Evolutionary conservation across 1,140 invertebrate genomes (phyloP), one percentile per base, ranked within the genome.

Genomic region (Magallana gigas): DNA sequence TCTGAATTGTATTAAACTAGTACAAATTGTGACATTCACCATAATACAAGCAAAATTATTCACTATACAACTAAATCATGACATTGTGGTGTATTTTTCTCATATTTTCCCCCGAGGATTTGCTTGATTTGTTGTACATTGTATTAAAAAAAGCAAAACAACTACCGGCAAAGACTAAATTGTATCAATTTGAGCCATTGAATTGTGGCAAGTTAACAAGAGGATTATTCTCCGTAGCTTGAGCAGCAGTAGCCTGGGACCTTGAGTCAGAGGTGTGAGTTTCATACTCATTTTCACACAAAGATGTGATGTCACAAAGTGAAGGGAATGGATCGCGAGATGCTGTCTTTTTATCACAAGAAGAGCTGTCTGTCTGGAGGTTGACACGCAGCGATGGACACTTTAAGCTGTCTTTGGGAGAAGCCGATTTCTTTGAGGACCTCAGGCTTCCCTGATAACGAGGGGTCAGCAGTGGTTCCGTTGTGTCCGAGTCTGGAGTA

Each of bases 251-350:
- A 80, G 71, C 57, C 8, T 9, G 48, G 12, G 57, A 57, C 80
- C 80, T 18, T n/a, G 80, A 56, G 80, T 82, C 57, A 7, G 48
- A 57, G 80, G 48, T 58, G 36, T 82, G 48, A 8, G 48, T 82
- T 58, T 82, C 36, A 56, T 82, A 82, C 48, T 82, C 80, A 14
- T 82, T 82, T 18, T 18, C 80, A 82, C 80, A 82, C 11, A 56
- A 48, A 16, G 80, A 57, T 14, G 80, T 82, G 0, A 29, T 56
- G 48, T 82, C 80, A 82, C 80, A 57, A 11, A 82, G 18, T 57
- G 80, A 82, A 18, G 57, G 80, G 48, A 82, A 58, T 58, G 80
- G 80, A 82, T 58, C 57, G 36, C 48, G 80, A 8, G 12, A 56
- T n/a, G 48, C 16, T 8, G 48, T 56, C 57, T 58, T 14, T 56